These are phyloP conservation scores for Suillia variegata DNA, from an alignment of 2,888 invertebrate genomes.

Conservation along the genomic window DNA sequence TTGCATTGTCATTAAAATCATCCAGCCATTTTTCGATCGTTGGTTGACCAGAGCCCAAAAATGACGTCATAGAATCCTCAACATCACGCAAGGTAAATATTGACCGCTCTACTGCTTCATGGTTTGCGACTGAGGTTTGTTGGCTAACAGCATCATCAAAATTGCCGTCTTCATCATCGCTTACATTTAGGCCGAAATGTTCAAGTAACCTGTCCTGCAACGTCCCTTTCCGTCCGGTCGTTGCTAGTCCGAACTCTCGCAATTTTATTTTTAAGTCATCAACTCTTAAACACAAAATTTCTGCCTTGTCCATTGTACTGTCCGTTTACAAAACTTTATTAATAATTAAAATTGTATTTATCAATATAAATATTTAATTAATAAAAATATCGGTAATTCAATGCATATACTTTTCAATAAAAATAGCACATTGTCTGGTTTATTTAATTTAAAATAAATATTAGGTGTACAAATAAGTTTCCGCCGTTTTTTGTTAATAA, in stretches of 20 bases:
- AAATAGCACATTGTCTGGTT: no score
- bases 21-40: not conserved
- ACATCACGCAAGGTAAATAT: constrained; percentile 4
- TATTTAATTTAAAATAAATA: no score
- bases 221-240: not conserved
- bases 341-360: no score
- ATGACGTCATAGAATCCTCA: not conserved
- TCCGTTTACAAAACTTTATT: not conserved
- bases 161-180: not conserved
- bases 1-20: constrained; percentile 5
- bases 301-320: not conserved
- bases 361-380: no score
- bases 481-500: no score
- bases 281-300: not conserved
- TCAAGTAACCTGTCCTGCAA: constrained; percentile 1
- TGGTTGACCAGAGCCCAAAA: not conserved
- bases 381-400: no score
- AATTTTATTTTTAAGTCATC: constrained; percentile 2
- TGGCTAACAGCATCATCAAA: not conserved
- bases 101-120: no score
- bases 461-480: no score
- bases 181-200: not conserved
- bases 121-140: not conserved
- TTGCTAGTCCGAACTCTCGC: not conserved
- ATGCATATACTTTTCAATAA: no score